Evolutionary conservation across 2,888 invertebrate genomes (phyloP), one percentile per base, ranked within the genome.

Genomic region (Xylota sylvarum): DNA sequence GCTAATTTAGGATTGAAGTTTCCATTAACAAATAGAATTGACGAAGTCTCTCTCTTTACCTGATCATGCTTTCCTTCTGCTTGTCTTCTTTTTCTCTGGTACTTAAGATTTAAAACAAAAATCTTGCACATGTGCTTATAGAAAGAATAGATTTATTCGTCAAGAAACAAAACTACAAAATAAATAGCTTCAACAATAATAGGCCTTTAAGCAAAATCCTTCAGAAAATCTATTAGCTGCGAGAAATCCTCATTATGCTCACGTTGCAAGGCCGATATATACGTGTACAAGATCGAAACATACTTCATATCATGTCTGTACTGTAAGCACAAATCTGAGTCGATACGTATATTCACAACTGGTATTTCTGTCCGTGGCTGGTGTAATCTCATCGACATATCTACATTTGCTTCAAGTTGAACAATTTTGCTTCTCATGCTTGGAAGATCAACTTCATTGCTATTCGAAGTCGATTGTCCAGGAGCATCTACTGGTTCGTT

Each of bases 251-350:
- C 86, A 1, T 72, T 30, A 62, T 89, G 86, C 6, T 82, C 74
- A 40, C 55, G 60, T 17, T 88, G 86, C 64, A 89, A 79, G n/a
- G 88, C 84, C 4, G 88, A 67, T 17, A 90, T 73, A 56, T 88
- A 88, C 35, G 88, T 73, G 32, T 88, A 83, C 12, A 91, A 73
- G 17, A 88, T 88, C n/a, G 88, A 73, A 35, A 89, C 52, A 77
- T 86, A 89, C 67, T 90, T 90, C 3, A 90, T 69, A 84, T 91
- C 90, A 12, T 80, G 88, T 6, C 90, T 88, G 83, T 90, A 91
- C 70, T 88, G 88, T 14, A 72, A 46, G 30, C 89, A 82, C 0
- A 89, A 58, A 3, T 88, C 86, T 7, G 86, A 85, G 77, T 89
- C 88, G 17, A 90, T 88, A 9, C 88, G 88, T 14, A 91, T 90